Evolutionary conservation across 2,888 invertebrate genomes (phyloP).

Genomic region (Troides helena): DNA sequence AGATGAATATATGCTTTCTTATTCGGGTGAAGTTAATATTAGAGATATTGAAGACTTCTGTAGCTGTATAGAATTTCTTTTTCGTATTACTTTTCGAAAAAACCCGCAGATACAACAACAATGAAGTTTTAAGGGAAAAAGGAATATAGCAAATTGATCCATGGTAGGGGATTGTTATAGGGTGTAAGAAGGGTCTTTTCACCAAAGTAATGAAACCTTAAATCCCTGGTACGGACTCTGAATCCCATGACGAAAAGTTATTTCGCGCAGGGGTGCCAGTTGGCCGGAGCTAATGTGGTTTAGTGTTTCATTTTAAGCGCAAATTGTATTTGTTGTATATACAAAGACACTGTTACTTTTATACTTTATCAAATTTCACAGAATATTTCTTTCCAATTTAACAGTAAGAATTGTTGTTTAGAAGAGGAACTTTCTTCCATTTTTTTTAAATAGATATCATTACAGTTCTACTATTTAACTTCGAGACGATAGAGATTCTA

Average conservation of each 20-base stretch:
- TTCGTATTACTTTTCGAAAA: too few relatives aligned
- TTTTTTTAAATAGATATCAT: not conserved
- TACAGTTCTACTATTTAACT: too few relatives aligned
- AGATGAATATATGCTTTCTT: too few relatives aligned
- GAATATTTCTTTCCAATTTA: constrained; percentile 7
- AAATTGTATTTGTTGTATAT: constrained; percentile 73
- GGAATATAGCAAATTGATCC: not conserved
- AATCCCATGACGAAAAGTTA: constrained; percentile 76
- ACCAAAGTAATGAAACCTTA: constrained; percentile 78
- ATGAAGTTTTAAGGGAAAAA: not conserved
- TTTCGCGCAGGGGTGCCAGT: constrained; percentile 68
- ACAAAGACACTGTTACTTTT: constrained; percentile 61
- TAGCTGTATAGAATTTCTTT: too few relatives aligned
- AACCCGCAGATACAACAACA: too few relatives aligned
- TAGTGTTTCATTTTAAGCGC: constrained; percentile 72
- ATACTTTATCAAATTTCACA: constrained; percentile 52
- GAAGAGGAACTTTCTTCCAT: not conserved
- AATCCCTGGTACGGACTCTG: constrained; percentile 78
- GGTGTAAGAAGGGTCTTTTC: constrained; percentile 41
- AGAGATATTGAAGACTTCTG: too few relatives aligned
- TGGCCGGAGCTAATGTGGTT: constrained; percentile 77
- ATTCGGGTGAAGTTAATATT: too few relatives aligned
- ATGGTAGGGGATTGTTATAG: constrained; percentile 35
- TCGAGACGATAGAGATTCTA: too few relatives aligned
- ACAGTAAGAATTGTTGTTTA: not conserved